phyloP scores from a whole-genome alignment of 2,797 vertebrate genomes.

The Coranthus polyacanthus region DNA sequence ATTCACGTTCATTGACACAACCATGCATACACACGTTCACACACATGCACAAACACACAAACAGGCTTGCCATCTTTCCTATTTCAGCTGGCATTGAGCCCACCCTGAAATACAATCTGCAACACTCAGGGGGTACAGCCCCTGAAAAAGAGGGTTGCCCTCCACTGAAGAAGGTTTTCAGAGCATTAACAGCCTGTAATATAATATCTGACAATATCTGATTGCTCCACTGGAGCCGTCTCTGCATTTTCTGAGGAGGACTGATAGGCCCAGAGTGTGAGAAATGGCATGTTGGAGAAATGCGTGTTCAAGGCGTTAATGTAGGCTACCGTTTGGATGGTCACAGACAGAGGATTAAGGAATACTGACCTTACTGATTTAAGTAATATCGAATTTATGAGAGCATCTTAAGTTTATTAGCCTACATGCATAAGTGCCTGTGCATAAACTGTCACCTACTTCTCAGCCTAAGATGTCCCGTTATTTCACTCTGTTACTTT shows the following conservation, averaged over 20 bases:
- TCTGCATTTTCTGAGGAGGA: conserved; percentile 62
- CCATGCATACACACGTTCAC: conserved; percentile 6
- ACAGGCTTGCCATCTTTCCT: conserved; percentile 63
- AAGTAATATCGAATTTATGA: background rate
- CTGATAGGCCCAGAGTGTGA: conserved; percentile 36
- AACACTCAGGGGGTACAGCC: conserved; percentile 60
- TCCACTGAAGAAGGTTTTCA: conserved; percentile 77
- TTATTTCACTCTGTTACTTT: conserved; percentile 5
- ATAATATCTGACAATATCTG: conserved; percentile 72
- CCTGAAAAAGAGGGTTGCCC: conserved; percentile 71
- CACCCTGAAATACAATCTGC: conserved; percentile 76
- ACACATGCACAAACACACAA: conserved; percentile 23
- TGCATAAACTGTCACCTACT: conserved; percentile 1
- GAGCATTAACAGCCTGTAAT: conserved; percentile 78
- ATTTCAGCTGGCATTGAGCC: conserved; percentile 70
- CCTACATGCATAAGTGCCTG: background rate
- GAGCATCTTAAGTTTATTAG: conserved; percentile 3
- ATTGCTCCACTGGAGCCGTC: conserved; percentile 51
- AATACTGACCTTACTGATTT: conserved; percentile 2
- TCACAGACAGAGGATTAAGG: conserved; percentile 4
- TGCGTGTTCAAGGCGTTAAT: conserved; percentile 24
- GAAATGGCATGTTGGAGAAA: conserved; percentile 53
- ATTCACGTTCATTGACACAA: conserved; percentile 40
- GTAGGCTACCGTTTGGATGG: conserved; percentile 47
- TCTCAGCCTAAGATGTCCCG: background rate